Evolutionary conservation across 2,888 invertebrate species (phyloP).

Genomic region (Eristalis arbustorum): DNA sequence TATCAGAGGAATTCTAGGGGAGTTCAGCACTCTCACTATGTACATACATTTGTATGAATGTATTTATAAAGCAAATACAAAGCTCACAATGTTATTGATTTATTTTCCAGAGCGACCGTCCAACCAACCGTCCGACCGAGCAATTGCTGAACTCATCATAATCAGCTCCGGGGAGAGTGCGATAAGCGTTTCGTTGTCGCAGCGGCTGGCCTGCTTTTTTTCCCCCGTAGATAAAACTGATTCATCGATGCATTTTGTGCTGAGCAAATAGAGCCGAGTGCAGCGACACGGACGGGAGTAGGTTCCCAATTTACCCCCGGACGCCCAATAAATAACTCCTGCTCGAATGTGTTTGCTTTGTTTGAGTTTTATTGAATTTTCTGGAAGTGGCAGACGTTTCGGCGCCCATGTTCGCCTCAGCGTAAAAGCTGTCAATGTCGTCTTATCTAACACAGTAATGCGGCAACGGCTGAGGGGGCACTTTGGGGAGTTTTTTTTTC

Average conservation of each 20-base stretch:
- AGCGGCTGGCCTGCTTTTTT: constrained; percentile 61
- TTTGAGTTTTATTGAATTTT: constrained; percentile 57
- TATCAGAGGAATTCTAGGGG: constrained; percentile 3
- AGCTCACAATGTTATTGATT: constrained; percentile 58
- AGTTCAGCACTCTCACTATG: constrained; percentile 42
- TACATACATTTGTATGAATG: background rate
- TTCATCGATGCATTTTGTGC: constrained; percentile 66
- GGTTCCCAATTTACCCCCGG: constrained; percentile 62
- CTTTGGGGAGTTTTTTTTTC: background rate
- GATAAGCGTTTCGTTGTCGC: constrained; percentile 49
- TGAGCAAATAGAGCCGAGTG: constrained; percentile 63
- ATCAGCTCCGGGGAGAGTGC: constrained; percentile 49
- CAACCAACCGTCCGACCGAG: background rate
- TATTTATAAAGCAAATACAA: constrained; percentile 60
- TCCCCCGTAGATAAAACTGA: constrained; percentile 68
- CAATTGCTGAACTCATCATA: constrained; percentile 63
- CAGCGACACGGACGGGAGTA: constrained; percentile 48
- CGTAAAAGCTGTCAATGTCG: constrained; percentile 59
- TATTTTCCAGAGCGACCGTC: constrained; percentile 43
- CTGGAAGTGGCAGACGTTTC: constrained; percentile 67
- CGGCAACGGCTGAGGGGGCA: background rate
- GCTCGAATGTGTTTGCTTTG: constrained; percentile 58
- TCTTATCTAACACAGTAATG: constrained; percentile 30
- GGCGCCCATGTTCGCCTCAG: constrained; percentile 57
- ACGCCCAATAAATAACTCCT: constrained; percentile 64